Conservation (phyloP, 2,888 invertebrate species). For the Lamellibrachia satsuma region DNA sequence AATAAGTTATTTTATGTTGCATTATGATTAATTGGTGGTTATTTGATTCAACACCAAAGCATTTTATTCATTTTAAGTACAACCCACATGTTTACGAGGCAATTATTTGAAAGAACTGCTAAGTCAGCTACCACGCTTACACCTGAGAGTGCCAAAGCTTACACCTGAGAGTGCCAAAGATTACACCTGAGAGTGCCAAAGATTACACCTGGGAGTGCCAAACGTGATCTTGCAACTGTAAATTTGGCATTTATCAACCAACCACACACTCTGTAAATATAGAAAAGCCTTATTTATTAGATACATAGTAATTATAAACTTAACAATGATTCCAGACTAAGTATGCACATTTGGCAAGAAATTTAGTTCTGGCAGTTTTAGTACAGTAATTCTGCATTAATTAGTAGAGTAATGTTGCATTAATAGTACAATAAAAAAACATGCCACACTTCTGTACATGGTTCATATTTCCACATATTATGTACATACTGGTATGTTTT, state of each 20-base stretch:
- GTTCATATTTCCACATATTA: neutral
- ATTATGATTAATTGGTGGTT: neutral
- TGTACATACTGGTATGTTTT: neutral
- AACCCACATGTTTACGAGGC: neutral
- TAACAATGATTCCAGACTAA: neutral
- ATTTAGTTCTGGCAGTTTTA: no score
- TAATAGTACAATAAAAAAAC: neutral
- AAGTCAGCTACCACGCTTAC: neutral
- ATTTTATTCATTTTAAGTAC: neutral
- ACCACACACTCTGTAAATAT: neutral
- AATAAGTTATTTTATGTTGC: neutral
- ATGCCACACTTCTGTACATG: neutral
- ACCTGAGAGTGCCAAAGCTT: neutral
- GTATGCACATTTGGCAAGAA: neutral
- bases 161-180: neutral
- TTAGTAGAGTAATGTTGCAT: neutral
- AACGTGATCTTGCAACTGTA: neutral
- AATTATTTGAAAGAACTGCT: neutral
- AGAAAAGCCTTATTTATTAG: neutral
- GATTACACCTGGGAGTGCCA: no score
- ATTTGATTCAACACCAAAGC: neutral
- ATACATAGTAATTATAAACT: neutral
- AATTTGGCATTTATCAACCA: neutral
- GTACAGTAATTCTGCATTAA: no score
- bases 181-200: no score